Conservation (phyloP, 1,140 invertebrate species). For the Episyrphus balteatus region DNA sequence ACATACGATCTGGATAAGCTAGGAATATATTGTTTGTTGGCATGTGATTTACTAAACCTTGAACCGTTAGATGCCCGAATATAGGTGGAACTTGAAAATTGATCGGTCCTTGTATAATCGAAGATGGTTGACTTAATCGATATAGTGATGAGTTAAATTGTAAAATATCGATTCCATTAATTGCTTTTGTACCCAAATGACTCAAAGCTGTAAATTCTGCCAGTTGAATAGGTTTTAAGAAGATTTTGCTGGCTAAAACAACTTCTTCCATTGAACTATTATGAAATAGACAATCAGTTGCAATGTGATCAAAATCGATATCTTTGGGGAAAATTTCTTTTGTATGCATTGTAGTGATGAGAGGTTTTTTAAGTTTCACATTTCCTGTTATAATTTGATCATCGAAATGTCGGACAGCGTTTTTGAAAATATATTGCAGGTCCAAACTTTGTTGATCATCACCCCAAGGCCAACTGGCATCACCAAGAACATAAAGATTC, state of each 20-base stretch:
- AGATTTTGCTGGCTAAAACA: conserved; percentile 2
- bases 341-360: conserved; percentile 6
- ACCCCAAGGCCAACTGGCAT: conserved; percentile 15
- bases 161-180: conserved; percentile 20
- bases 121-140: conserved; percentile 13
- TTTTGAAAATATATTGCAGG: conserved; percentile 19
- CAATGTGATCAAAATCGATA: conserved; percentile 16
- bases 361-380: conserved; percentile 10
- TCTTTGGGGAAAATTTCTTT: conserved; percentile 1
- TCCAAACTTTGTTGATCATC: conserved; percentile 3
- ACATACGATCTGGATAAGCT: not conserved
- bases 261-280: not conserved
- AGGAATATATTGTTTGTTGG: conserved; percentile 1
- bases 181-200: conserved; percentile 2
- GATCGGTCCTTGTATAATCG: conserved; percentile 12
- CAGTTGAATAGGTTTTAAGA: conserved; percentile 4
- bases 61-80: conserved; percentile 6
- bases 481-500: conserved; percentile 16
- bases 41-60: conserved; percentile 15
- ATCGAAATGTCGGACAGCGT: conserved; percentile 15
- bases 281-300: conserved; percentile 14
- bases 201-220: conserved; percentile 3
- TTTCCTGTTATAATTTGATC: conserved; percentile 19
- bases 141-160: conserved; percentile 25
- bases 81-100: conserved; percentile 11